Percentiles rank a stretch among this genome's conserved stretches.
Conservation (phyloP, 1,140 invertebrate species). For the Monomorium pharaonis region DNA sequence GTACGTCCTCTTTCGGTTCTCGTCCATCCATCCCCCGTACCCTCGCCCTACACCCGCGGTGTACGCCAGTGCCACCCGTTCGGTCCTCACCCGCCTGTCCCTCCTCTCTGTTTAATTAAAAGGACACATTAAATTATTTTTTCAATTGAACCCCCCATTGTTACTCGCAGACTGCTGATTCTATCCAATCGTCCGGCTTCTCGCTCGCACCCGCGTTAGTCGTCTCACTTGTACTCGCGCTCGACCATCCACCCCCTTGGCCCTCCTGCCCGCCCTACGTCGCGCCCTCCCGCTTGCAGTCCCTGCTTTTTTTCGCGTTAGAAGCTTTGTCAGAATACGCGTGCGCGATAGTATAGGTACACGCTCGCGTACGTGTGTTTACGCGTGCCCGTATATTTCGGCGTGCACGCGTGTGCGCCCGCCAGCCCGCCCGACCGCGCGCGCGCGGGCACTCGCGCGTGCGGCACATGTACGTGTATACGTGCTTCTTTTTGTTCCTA, state of each 20-base stretch:
- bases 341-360: slow-evolving; percentile 60
- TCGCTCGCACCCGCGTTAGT: slow-evolving; percentile 59
- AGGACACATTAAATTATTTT: slow-evolving; percentile 85
- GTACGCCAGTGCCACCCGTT: slow-evolving; percentile 67
- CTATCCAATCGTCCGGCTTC: slow-evolving; percentile 81
- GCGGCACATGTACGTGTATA: slow-evolving; percentile 30
- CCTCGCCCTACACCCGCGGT: slow-evolving; percentile 62
- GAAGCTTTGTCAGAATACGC: slow-evolving; percentile 71
- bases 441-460: not conserved
- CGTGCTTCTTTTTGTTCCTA: slow-evolving; percentile 52
- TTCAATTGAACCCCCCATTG: slow-evolving; percentile 85
- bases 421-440: not conserved
- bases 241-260: not conserved
- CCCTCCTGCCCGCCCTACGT: slow-evolving; percentile 44
- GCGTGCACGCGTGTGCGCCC: slow-evolving; percentile 12
- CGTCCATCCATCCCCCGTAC: slow-evolving; percentile 68
- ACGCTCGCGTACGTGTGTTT: slow-evolving; percentile 64
- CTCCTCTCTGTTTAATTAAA: slow-evolving; percentile 85
- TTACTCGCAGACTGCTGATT: slow-evolving; percentile 85
- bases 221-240: slow-evolving; percentile 57
- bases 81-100: slow-evolving; percentile 76
- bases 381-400: slow-evolving; percentile 46
- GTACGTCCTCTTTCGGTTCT: slow-evolving; percentile 64
- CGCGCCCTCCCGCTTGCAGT: slow-evolving; percentile 53
- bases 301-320: slow-evolving; percentile 69